Evolutionary conservation across 2,888 invertebrate species (phyloP).

Genomic region (Neoitamus cyanurus): DNA sequence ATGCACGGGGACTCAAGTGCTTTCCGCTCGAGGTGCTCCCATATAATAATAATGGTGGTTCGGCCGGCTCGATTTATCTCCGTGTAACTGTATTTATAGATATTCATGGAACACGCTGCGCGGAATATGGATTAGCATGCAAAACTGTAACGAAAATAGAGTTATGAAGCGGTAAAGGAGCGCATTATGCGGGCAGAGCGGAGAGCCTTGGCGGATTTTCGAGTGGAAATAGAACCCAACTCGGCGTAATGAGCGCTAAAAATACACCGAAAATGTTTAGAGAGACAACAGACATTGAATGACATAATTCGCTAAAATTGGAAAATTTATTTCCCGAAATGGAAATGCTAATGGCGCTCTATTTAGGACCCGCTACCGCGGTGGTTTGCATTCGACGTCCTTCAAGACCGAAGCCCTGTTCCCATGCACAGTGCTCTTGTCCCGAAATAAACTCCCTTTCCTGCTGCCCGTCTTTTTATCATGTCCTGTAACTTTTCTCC

Average conservation of each 20-base stretch:
- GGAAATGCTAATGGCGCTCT: neutral
- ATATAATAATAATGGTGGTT: conserved; percentile 7
- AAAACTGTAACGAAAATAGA: conserved; percentile 17
- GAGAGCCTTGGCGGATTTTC: neutral
- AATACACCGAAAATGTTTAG: conserved; percentile 8
- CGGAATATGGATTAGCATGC: conserved; percentile 17
- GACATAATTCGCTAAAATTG: conserved; percentile 49
- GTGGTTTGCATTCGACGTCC: neutral
- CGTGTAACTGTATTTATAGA: conserved; percentile 1
- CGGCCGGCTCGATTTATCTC: conserved; percentile 12
- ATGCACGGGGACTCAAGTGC: conserved; percentile 11
- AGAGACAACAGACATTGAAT: conserved; percentile 32
- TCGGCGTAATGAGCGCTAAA: neutral
- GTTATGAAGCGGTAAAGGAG: neutral
- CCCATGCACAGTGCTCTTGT: neutral
- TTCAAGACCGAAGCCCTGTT: neutral
- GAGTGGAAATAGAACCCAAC: conserved; percentile 11
- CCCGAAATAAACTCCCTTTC: neutral
- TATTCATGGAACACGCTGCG: neutral
- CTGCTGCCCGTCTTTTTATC: neutral
- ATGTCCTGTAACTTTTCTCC: neutral
- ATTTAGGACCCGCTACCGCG: neutral
- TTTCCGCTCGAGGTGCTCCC: neutral
- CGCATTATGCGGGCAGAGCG: conserved; percentile 4
- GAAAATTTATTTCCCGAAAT: conserved; percentile 45